A percentile compares a stretch with the other conserved stretches of the same genome.
These are phyloP conservation scores for Conus canariensis DNA, from an alignment of 2,888 invertebrate genomes.

Conservation along the genomic window DNA sequence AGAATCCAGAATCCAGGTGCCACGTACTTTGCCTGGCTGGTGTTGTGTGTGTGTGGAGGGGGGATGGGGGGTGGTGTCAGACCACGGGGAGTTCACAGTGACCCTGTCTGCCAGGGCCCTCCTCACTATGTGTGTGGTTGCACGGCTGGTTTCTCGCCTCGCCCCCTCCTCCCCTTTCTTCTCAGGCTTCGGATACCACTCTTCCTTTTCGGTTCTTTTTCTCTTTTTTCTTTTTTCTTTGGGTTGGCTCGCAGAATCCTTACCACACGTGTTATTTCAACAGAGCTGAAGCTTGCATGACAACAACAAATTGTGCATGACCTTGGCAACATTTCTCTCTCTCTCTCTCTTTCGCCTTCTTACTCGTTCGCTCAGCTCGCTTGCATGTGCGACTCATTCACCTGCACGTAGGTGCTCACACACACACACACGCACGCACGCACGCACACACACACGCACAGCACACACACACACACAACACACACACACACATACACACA, in stretches of 20 bases:
- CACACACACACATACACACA: neutral
- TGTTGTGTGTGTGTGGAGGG: no score
- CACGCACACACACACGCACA: neutral
- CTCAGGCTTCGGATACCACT: neutral
- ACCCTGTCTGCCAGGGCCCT: no score
- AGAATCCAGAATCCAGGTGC: no score
- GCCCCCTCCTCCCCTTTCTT: neutral
- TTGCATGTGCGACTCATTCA: neutral
- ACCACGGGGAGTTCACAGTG: no score
- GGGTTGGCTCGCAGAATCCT: neutral
- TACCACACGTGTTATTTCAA: slow-evolving; percentile 6
- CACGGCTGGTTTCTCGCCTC: neutral
- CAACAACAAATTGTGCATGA: slow-evolving; percentile 15
- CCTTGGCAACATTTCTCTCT: slow-evolving; percentile 24
- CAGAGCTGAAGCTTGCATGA: slow-evolving; percentile 17
- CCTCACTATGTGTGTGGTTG: no score
- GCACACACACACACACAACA: neutral
- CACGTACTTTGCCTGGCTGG: no score
- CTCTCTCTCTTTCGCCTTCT: neutral
- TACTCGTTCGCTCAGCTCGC: neutral
- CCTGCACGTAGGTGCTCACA: neutral
- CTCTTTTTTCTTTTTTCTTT: neutral
- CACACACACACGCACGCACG: neutral
- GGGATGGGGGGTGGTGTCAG: no score
- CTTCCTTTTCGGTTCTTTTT: neutral